These are phyloP conservation scores for Macrophya annulata DNA, from an alignment of 2,888 invertebrate genomes.

Conservation along the genomic window DNA sequence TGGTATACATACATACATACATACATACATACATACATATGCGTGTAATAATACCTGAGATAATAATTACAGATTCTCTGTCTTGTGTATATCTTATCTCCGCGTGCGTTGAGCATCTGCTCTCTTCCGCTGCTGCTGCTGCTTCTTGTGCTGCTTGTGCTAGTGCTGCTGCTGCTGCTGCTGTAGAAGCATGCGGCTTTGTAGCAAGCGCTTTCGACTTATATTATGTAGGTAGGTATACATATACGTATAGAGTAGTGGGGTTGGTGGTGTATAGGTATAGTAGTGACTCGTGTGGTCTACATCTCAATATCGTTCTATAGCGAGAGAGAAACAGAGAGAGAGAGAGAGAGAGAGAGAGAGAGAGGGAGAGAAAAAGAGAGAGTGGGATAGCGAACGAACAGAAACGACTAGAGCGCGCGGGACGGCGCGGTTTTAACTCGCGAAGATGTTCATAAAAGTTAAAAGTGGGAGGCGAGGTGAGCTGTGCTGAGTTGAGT, in stretches of 20 bases:
- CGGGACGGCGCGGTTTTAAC: slow-evolving; percentile 30
- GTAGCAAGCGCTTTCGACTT: not conserved
- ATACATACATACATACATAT: not conserved
- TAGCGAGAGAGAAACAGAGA: slow-evolving; percentile 52
- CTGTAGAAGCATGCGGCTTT: not conserved
- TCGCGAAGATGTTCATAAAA: slow-evolving; percentile 52
- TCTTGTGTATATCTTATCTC: not conserved
- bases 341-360: slow-evolving; percentile 60
- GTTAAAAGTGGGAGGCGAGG: not conserved
- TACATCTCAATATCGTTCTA: slow-evolving; percentile 52
- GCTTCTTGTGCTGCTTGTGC: too few relatives aligned
- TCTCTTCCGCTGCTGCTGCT: not conserved
- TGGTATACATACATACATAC: too few relatives aligned
- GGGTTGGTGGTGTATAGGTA: too few relatives aligned
- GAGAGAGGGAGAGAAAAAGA: slow-evolving; percentile 58
- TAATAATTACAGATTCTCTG: slow-evolving; percentile 43
- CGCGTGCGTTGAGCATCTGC: slow-evolving; percentile 44
- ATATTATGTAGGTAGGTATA: not conserved
- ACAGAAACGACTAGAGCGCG: slow-evolving; percentile 61
- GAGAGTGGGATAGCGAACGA: not conserved
- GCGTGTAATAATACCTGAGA: slow-evolving; percentile 18
- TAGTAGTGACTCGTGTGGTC: slow-evolving; percentile 40
- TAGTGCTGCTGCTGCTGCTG: not conserved
- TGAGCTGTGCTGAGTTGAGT: slow-evolving; percentile 23
- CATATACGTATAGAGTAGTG: not conserved